Conservation (phyloP, 1,140 invertebrate genomes). For the Hylaeus anthracinus region DNA sequence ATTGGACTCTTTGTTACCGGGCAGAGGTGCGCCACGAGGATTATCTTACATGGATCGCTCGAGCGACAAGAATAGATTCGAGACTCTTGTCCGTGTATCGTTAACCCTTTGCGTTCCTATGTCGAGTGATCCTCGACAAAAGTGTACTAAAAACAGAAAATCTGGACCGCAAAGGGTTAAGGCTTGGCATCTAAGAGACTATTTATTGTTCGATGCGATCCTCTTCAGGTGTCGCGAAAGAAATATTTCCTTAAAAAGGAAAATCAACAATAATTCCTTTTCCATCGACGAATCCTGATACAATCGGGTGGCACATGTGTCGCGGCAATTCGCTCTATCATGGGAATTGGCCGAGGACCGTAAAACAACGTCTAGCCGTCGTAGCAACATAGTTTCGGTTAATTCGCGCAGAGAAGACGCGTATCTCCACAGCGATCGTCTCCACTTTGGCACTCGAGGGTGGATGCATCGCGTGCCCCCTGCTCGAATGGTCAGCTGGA, state of each 20-base stretch:
- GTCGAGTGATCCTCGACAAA: too few relatives aligned
- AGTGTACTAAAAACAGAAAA: too few relatives aligned
- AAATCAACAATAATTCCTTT: background rate
- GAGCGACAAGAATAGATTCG: too few relatives aligned
- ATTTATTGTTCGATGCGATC: too few relatives aligned
- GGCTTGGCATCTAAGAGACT: too few relatives aligned
- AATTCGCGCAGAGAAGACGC: slow-evolving; percentile 62
- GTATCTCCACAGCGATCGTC: slow-evolving; percentile 45
- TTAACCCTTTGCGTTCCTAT: too few relatives aligned
- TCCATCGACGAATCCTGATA: too few relatives aligned
- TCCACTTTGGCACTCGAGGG: slow-evolving; percentile 44
- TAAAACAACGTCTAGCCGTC: slow-evolving; percentile 68
- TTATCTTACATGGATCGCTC: background rate
- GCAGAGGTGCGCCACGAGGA: background rate
- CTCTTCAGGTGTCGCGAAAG: too few relatives aligned
- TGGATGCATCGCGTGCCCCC: slow-evolving; percentile 42
- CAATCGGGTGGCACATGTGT: background rate
- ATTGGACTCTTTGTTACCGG: background rate
- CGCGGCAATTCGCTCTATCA: slow-evolving; percentile 33
- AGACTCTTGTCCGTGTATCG: too few relatives aligned
- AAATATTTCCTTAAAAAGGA: background rate
- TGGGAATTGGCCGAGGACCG: slow-evolving; percentile 50
- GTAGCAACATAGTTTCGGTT: slow-evolving; percentile 62
- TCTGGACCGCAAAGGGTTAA: too few relatives aligned
- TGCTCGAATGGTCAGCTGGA: slow-evolving; percentile 67